These are phyloP conservation scores for Drosophila tsacasi DNA, from an alignment of 1,140 invertebrate genomes.

Conservation along the genomic window DNA sequence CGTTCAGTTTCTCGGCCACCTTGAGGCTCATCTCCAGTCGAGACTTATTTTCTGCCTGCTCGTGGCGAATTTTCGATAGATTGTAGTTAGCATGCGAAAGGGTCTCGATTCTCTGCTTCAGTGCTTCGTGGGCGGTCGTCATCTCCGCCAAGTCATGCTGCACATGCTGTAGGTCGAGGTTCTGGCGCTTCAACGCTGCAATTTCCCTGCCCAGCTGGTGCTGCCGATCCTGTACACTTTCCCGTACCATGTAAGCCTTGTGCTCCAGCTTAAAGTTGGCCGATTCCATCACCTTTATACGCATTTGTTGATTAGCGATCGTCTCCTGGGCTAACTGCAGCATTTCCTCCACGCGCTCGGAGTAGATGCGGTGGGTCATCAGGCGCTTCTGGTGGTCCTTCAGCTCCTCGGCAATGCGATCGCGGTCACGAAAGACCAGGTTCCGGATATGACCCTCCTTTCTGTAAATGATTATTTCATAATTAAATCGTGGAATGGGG, in stretches of 20 bases:
- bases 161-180: neutral
- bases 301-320: neutral
- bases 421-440: conserved; percentile 83
- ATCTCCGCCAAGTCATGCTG: neutral
- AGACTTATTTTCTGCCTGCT: conserved; percentile 14
- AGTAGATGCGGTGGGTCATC: conserved; percentile 75
- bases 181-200: neutral
- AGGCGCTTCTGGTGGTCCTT: conserved; percentile 84
- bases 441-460: conserved; percentile 1
- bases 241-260: conserved; percentile 88
- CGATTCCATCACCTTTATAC: neutral
- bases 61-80: neutral
- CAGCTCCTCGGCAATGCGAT: conserved; percentile 85
- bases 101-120: conserved; percentile 16
- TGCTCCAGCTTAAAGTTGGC: conserved; percentile 22
- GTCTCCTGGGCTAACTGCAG: conserved; percentile 8
- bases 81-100: conserved; percentile 14
- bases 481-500: neutral
- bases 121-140: neutral
- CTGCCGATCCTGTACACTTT: conserved; percentile 86
- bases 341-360: conserved; percentile 78
- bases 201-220: conserved; percentile 18
- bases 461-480: conserved; percentile 1
- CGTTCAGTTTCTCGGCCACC: neutral
- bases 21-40: neutral